Conservation (phyloP, 1,140 invertebrate genomes). For the Saccostrea cuccullata region DNA sequence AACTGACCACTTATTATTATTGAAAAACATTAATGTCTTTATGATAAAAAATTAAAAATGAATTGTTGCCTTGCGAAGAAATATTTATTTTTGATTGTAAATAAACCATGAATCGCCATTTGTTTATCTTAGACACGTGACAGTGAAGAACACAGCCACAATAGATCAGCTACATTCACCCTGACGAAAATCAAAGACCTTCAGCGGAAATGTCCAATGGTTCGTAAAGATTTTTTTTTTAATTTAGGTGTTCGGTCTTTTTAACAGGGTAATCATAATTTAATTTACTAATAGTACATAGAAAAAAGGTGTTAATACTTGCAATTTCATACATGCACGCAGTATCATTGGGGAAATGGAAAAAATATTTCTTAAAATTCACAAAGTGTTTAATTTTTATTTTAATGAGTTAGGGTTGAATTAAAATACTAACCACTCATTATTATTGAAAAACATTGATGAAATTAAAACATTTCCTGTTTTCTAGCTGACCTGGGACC, state of each 20-base stretch:
- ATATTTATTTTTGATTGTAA: neutral
- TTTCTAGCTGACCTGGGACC: conserved; percentile 21
- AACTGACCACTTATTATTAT: no score
- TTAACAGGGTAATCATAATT: neutral
- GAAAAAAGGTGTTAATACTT: neutral
- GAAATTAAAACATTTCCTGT: neutral
- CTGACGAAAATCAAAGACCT: neutral
- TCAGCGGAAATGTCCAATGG: conserved; percentile 21
- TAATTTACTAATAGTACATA: neutral
- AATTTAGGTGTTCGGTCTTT: neutral
- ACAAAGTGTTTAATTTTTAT: no score
- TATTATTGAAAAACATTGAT: no score
- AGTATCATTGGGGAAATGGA: no score
- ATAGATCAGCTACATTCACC: conserved; percentile 2
- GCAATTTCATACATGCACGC: neutral
- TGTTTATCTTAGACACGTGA: conserved; percentile 13
- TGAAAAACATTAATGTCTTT: no score
- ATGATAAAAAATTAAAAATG: no score
- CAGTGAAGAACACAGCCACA: conserved; percentile 8
- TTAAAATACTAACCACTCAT: no score
- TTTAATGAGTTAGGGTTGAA: no score
- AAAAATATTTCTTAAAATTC: no score
- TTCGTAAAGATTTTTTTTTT: neutral
- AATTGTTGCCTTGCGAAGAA: no score
- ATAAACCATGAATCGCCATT: neutral